Evolutionary conservation across 2,888 invertebrate genomes (phyloP).

Genomic region (Nomada ruficornis): DNA sequence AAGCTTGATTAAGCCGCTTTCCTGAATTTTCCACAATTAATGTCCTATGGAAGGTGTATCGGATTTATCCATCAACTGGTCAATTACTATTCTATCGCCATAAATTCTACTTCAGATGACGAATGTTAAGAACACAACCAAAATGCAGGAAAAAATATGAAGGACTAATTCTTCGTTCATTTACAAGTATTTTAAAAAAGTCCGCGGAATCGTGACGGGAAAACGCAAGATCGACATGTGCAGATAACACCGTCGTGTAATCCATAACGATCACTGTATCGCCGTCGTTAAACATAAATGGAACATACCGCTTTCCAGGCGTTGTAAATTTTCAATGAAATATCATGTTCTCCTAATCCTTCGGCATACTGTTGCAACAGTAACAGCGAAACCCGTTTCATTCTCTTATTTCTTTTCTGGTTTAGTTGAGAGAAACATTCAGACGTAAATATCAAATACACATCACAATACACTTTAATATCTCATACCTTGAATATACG

Average conservation of each 20-base stretch:
- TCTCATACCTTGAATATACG: neutral
- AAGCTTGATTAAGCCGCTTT: constrained; percentile 29
- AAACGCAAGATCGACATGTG: constrained; percentile 44
- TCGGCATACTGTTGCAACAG: neutral
- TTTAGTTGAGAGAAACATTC: too few relatives aligned
- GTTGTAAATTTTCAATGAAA: constrained; percentile 42
- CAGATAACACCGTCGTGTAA: constrained; percentile 37
- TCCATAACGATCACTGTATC: constrained; percentile 40
- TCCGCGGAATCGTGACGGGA: constrained; percentile 58
- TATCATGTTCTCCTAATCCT: constrained; percentile 64
- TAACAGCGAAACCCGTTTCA: neutral
- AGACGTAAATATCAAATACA: too few relatives aligned
- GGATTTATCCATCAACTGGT: constrained; percentile 8
- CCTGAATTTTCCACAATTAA: constrained; percentile 20
- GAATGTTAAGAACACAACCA: constrained; percentile 12
- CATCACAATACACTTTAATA: neutral
- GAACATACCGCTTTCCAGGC: constrained; percentile 7
- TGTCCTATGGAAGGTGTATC: constrained; percentile 4
- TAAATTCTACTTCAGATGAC: neutral
- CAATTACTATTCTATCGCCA: neutral
- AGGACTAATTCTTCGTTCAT: neutral
- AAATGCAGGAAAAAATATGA: neutral
- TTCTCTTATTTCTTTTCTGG: neutral
- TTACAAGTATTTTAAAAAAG: constrained; percentile 28
- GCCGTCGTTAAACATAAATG: constrained; percentile 34